Evolutionary conservation across 1,140 invertebrate genomes (phyloP).

Genomic region (Trissolcus basalis): DNA sequence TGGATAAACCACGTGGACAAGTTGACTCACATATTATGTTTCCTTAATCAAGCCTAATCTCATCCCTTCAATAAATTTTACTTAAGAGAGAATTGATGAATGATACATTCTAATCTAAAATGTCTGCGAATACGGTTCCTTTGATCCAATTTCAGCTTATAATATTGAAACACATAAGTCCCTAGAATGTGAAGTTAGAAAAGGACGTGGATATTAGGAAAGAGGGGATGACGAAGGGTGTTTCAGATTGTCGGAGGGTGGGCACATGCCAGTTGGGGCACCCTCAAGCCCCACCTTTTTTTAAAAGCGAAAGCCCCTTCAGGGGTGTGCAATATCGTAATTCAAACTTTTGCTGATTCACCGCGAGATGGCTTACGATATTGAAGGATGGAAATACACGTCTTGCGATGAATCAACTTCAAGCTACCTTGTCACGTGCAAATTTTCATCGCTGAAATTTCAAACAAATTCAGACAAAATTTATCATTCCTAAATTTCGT

Average conservation of each 20-base stretch:
- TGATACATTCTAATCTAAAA: constrained; percentile 24
- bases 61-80: no score
- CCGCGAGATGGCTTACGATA: constrained; percentile 65
- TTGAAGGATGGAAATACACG: constrained; percentile 32
- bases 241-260: constrained; percentile 54
- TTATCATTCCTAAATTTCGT: no score
- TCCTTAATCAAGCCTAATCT: no score
- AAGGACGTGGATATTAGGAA: constrained; percentile 57
- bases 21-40: no score
- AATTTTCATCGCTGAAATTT: neutral
- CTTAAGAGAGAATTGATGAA: no score
- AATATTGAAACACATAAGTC: constrained; percentile 29
- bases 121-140: constrained; percentile 11
- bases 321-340: constrained; percentile 68
- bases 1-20: no score
- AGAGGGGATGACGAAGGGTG: constrained; percentile 58
- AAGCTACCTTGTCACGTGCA: neutral
- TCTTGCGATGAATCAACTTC: constrained; percentile 16
- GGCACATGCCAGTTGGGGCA: constrained; percentile 58
- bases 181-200: constrained; percentile 57
- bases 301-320: constrained; percentile 52
- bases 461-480: no score
- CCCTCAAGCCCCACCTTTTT: constrained; percentile 68
- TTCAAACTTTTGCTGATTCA: constrained; percentile 58
- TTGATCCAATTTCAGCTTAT: constrained; percentile 28